Evolutionary conservation across 2,797 vertebrate species (phyloP).

Genomic region (Brotula barbata): DNA sequence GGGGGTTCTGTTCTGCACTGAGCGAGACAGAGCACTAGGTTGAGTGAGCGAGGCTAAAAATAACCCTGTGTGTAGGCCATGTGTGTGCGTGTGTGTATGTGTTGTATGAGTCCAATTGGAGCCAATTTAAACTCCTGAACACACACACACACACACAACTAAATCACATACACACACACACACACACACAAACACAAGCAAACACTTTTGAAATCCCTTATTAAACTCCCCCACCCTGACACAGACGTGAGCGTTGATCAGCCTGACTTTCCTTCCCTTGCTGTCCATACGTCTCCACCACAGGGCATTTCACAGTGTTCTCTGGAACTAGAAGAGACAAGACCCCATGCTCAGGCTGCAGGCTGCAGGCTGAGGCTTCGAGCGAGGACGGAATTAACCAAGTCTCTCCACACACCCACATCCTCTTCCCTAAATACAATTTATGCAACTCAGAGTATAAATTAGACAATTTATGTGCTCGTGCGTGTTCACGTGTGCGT

Average conservation of each 20-base stretch:
- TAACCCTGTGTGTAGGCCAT: constrained; percentile 57
- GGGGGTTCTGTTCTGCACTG: neutral
- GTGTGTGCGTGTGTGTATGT: constrained; percentile 15
- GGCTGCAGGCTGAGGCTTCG: constrained; percentile 63
- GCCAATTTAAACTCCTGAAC: constrained; percentile 31
- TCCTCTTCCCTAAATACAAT: constrained; percentile 44
- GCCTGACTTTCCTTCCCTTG: constrained; percentile 55
- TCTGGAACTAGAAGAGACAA: constrained; percentile 72
- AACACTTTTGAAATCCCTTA: constrained; percentile 57
- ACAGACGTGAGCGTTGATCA: constrained; percentile 53
- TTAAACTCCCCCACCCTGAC: constrained; percentile 40
- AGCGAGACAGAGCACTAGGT: constrained; percentile 46
- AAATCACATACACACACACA: constrained; percentile 29
- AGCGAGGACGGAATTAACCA: constrained; percentile 69
- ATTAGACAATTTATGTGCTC: constrained; percentile 24
- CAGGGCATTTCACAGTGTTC: constrained; percentile 68
- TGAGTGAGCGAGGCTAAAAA: constrained; percentile 64
- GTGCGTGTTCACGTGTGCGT: neutral
- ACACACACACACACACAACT: constrained; percentile 1
- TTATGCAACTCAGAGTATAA: constrained; percentile 28
- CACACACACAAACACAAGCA: constrained; percentile 31
- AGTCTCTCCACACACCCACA: constrained; percentile 32
- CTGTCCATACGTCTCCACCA: constrained; percentile 62
- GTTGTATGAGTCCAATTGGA: constrained; percentile 49
- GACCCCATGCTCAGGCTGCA: constrained; percentile 64